Evolutionary conservation across 2,113 vertebrate genomes (phyloP), one percentile per base, ranked within the genome.

Genomic region (Leuciscus idus): DNA sequence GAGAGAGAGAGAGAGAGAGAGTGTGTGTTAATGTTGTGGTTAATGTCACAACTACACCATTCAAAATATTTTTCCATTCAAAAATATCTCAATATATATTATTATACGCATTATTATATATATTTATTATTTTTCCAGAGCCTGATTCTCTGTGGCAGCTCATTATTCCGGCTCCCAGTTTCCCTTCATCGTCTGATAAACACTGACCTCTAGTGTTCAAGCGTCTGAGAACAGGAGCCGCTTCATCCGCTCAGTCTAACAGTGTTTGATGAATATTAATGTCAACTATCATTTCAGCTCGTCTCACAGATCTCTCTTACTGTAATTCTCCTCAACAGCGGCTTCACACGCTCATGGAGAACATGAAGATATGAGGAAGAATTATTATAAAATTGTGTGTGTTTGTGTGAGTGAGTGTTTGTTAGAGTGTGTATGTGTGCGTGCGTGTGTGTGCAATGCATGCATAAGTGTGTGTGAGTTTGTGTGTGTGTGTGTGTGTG

Each of bases 201-300:
- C 55, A 59, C 76, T 59, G 76, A 23, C 73, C 85, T 61, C 78
- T 64, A 66, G 39, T 64, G 61, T 59, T 50, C 11, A 68, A 19
- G 19, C 28, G n/a, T 2, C 62, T 28, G 62, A 66, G 13, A 30
- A 66, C 66, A 36, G 48, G 48, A 15, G 1, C 13, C 12, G 28
- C 28, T 66, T 33, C 28, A 1, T 7, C 1, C 13, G 15, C 1
- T 17, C 5, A 17, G 62, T 66, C 28, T 15, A 26, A 66, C 62
- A 2, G 9, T 66, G 11, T 66, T 62, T 62, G 59, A 43, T 7
- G 39, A 43, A 43, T 39, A 39, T 26, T 39, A 39, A 39, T n/a
- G n/a, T n/a, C n/a, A n/a, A n/a, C n/a, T 36, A 36, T 36, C 36
- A 36, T 4, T 36, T 36, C 2, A 36, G 36, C 39, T 43, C 7